These are phyloP conservation scores for Acanthaster planci DNA, from an alignment of 35 echinoderm and acorn worm genomes.

Conservation along the genomic window DNA sequence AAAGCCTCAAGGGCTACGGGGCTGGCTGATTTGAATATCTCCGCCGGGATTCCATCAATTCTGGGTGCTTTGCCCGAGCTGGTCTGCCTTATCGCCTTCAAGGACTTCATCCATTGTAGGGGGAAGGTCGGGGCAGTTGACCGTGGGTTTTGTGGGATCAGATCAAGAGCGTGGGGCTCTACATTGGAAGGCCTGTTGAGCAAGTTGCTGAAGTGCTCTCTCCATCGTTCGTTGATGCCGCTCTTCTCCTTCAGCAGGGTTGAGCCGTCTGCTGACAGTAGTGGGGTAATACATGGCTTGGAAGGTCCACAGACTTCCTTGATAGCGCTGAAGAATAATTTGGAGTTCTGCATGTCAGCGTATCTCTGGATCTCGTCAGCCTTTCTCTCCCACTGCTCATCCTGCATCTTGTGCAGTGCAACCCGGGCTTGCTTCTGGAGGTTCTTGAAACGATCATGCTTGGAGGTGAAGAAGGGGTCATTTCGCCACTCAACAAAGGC, in stretches of 20 bases:
- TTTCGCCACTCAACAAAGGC: conserved; percentile 16
- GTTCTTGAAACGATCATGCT: conserved; percentile 4
- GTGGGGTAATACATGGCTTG: conserved; percentile 15
- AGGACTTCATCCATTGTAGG: conserved; percentile 33
- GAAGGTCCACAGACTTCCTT: conserved; percentile 23
- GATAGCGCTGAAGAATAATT: conserved; percentile 18
- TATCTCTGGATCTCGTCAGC: conserved; percentile 10
- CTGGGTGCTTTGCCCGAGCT: conserved; percentile 38
- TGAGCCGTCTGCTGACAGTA: conserved; percentile 40
- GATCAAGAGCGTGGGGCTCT: neutral
- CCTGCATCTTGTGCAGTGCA: conserved; percentile 27
- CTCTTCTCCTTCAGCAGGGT: conserved; percentile 38
- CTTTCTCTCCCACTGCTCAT: conserved; percentile 19
- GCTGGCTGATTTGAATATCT: conserved; percentile 41
- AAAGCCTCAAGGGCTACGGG: conserved; percentile 20
- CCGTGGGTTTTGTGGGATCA: conserved; percentile 16
- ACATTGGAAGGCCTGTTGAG: conserved; percentile 29
- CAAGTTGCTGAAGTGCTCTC: conserved; percentile 36
- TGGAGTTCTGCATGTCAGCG: conserved; percentile 39
- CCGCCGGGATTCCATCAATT: conserved; percentile 38
- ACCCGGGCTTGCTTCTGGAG: neutral
- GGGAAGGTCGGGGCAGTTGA: conserved; percentile 29
- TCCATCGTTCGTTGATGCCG: conserved; percentile 33
- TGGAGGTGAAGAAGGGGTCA: neutral
- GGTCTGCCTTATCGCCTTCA: conserved; percentile 36